Percentiles rank a stretch among this genome's conserved stretches.
phyloP scores from a whole-genome alignment of 2,888 invertebrate species.

The Laothoe populi region DNA sequence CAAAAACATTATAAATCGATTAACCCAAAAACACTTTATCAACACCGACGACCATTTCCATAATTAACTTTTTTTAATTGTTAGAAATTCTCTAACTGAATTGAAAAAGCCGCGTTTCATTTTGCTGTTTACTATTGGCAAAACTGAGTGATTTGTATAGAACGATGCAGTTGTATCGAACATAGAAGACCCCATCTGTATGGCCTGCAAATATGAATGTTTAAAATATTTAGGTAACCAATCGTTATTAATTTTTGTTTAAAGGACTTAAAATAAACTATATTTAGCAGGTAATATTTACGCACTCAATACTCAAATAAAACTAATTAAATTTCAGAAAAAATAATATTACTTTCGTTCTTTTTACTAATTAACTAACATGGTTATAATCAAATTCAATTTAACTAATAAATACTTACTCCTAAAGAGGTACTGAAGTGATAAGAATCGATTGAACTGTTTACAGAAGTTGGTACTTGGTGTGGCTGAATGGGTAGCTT shows the following conservation, averaged over 20 bases:
- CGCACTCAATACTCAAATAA: too few species aligned
- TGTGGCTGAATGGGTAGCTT: conserved; percentile 39
- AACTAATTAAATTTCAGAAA: too few species aligned
- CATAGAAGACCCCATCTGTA: conserved; percentile 69
- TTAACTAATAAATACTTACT: conserved; percentile 50
- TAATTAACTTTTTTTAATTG: conserved; percentile 56
- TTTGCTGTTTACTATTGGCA: conserved; percentile 54
- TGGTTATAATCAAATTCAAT: background rate
- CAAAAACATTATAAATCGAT: conserved; percentile 7
- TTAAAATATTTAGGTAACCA: too few species aligned
- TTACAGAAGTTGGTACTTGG: conserved; percentile 40
- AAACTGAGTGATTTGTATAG: conserved; percentile 68
- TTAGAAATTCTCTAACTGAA: conserved; percentile 66
- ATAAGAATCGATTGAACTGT: conserved; percentile 69
- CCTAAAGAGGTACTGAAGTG: conserved; percentile 69
- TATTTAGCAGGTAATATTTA: too few species aligned
- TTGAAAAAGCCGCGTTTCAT: conserved; percentile 68
- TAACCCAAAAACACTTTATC: background rate
- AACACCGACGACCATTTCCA: background rate
- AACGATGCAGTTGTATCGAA: conserved; percentile 75
- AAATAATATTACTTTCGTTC: background rate
- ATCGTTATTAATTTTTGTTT: too few species aligned
- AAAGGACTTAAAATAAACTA: too few species aligned
- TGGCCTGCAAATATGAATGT: conserved; percentile 52
- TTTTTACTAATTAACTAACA: background rate